phyloP scores from a whole-genome alignment of 1,140 invertebrate genomes.

The Pseudomyrmex concolor region DNA sequence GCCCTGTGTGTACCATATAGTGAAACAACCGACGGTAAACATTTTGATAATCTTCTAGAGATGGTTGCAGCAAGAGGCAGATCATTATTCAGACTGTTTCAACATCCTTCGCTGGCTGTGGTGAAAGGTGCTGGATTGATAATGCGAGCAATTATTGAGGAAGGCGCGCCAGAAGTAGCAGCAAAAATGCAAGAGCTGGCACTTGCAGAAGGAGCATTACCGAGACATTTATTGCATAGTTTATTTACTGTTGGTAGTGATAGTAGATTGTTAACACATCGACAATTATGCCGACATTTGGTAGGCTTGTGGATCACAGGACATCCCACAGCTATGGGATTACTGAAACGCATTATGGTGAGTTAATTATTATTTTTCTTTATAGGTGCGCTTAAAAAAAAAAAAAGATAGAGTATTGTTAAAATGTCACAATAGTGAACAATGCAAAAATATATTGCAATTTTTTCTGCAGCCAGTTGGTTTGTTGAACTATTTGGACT shows the following conservation, averaged over 20 bases:
- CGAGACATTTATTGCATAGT: constrained; percentile 96
- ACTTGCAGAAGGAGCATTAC: constrained; percentile 98
- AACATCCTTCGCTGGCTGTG: constrained; percentile 98
- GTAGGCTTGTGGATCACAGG: constrained; percentile 98
- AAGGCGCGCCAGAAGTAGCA: constrained; percentile 95
- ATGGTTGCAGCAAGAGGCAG: constrained; percentile 96
- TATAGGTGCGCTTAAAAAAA: constrained; percentile 3
- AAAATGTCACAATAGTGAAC: constrained; percentile 28
- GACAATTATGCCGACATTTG: constrained; percentile 97
- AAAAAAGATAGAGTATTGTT: constrained; percentile 19
- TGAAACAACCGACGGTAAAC: constrained; percentile 98
- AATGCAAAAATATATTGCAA: constrained; percentile 54
- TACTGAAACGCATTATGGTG: constrained; percentile 96
- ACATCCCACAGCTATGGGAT: constrained; percentile 95
- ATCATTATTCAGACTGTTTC: constrained; percentile 96
- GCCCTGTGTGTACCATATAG: constrained; percentile 99
- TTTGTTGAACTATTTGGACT: constrained; percentile 95
- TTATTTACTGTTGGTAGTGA: constrained; percentile 94
- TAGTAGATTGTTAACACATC: constrained; percentile 91
- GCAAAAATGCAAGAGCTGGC: constrained; percentile 98
- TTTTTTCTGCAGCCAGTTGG: constrained; percentile 90
- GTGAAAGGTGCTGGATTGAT: constrained; percentile 99
- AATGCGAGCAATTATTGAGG: constrained; percentile 98
- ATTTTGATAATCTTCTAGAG: constrained; percentile 97
- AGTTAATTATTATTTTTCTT: constrained; percentile 60